Base-by-base conservation (phyloP, 1,140 invertebrate species). In the Drosophila lini region DNA sequence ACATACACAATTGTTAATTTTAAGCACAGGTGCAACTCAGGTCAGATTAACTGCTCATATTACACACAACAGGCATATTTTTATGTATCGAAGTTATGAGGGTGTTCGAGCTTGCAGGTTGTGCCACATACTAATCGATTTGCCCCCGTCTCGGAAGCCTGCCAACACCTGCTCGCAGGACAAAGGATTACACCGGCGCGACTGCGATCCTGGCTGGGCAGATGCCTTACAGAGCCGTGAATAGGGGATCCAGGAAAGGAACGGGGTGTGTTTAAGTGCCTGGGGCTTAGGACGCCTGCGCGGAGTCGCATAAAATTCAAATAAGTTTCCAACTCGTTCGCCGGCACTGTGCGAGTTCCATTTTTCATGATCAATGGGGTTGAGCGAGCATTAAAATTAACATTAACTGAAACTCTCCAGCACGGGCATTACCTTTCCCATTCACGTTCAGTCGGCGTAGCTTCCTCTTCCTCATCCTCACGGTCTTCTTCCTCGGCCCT, bases 271-370 rank as follows among this genome's bases (percentile, higher is more conserved):
- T 38, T 28, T 28, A 5, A 16, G 41, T 8, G 59, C 61, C 48
- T 28, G 8, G 28, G 63, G 74, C 65, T 40, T n/a, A 38, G 48
- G 42, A 78, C 68, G 78, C 70, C 57, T 78, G 69, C 80, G 74
- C 69, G 38, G 65, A 80, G 56, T 59, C 50, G 81, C 83, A 91
- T 91, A 91, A 91, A 91, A 84, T 91, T 84, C 69, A 91, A 91
- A 91, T 91, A 91, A 91, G 91, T 91, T 91, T 79, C 64, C 88
- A 80, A 83, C 88, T 83, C 74, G 74, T 90, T 86, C 76, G 62
- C 48, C 56, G 44, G 55, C 74, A 58, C 48, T 71, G 74, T 78
- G 59, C 70, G 67, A 83, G 75, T 86, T 89, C 63, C 85, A 88
- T 89, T 88, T 88, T 78, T 88, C 84, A 88, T 81, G 68, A 67